These are phyloP conservation scores for Benitochromis conjunctus DNA, from an alignment of 2,113 vertebrate genomes.

Conservation along the genomic window DNA sequence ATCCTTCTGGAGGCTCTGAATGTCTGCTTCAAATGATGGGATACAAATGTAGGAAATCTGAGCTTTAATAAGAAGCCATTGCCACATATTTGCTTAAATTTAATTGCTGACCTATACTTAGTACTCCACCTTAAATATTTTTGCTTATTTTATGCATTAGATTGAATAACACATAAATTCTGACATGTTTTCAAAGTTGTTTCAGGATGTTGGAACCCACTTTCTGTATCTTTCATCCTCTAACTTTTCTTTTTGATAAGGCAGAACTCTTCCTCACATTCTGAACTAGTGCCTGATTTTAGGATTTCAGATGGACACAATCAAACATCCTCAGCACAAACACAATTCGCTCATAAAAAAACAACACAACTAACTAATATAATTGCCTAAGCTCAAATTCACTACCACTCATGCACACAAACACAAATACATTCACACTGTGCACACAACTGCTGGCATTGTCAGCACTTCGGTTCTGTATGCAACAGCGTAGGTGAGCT, in stretches of 20 bases:
- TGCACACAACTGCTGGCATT: background rate
- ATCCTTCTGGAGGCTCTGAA: background rate
- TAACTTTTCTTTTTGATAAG: background rate
- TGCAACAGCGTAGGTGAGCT: constrained; percentile 12
- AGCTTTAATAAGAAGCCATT: background rate
- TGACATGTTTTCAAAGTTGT: background rate
- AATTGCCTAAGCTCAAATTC: background rate
- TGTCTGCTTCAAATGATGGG: background rate
- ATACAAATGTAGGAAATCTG: background rate
- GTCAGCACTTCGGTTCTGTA: constrained; percentile 35
- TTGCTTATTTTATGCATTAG: background rate
- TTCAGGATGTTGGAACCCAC: background rate
- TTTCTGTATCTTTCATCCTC: background rate
- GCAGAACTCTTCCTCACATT: background rate
- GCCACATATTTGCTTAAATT: background rate
- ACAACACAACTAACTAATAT: background rate
- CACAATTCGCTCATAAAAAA: background rate
- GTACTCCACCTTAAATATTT: background rate
- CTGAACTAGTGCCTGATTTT: background rate
- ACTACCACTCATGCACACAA: background rate
- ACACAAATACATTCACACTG: background rate
- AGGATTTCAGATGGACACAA: background rate
- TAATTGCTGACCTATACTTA: background rate
- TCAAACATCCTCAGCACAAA: background rate
- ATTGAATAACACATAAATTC: background rate